Percentiles rank a stretch among this genome's conserved stretches.
These are phyloP conservation scores for Littorina saxatilis DNA, from an alignment of 1,140 invertebrate genomes.

Conservation along the genomic window DNA sequence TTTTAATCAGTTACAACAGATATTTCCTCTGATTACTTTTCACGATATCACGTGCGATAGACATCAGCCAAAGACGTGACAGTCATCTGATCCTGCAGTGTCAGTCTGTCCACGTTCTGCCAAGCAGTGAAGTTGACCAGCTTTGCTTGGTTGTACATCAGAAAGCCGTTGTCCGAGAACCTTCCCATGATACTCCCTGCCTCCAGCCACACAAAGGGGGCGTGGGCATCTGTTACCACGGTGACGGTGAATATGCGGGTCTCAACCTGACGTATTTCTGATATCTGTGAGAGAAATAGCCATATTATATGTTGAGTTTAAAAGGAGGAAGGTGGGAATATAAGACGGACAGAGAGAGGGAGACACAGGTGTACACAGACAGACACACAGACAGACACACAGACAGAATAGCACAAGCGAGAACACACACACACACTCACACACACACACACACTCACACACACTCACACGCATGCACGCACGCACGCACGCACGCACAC, in stretches of 20 bases:
- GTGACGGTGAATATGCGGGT: constrained; percentile 52
- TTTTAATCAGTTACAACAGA: no score
- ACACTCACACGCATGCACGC: no score
- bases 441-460: no score
- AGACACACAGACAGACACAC: no score
- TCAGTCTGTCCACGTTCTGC: constrained; percentile 50
- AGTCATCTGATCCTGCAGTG: constrained; percentile 58
- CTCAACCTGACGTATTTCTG: constrained; percentile 12
- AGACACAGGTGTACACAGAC: no score
- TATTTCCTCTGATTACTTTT: no score
- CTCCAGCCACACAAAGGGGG: constrained; percentile 83
- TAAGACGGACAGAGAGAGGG: no score
- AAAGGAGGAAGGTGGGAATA: no score
- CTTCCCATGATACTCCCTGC: constrained; percentile 73
- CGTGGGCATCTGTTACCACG: constrained; percentile 76
- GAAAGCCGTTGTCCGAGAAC: constrained; percentile 84
- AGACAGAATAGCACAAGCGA: no score
- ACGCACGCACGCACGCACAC: no score
- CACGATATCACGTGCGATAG: constrained; percentile 37
- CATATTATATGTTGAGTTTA: no score
- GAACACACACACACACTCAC: no score
- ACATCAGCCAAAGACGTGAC: constrained; percentile 71
- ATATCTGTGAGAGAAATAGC: constrained; percentile 40
- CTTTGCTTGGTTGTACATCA: constrained; percentile 61
- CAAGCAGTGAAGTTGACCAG: constrained; percentile 71